A percentile compares a stretch with the other conserved stretches of the same genome.
These are phyloP conservation scores for Subanguina moxae DNA, from an alignment of 1,140 invertebrate genomes.

Conservation along the genomic window DNA sequence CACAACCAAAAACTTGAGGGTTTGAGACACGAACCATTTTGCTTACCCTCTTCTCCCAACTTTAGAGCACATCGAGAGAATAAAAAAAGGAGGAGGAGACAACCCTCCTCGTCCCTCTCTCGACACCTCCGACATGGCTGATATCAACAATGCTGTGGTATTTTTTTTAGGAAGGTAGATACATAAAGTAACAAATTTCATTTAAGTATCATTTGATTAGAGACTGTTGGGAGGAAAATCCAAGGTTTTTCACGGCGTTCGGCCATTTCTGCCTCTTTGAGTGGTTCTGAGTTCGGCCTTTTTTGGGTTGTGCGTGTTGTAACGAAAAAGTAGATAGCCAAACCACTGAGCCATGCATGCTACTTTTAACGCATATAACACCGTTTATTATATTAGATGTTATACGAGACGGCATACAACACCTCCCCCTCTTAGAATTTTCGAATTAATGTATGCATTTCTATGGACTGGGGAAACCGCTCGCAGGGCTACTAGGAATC, in stretches of 20 bases:
- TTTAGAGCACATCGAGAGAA: neutral
- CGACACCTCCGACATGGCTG: neutral
- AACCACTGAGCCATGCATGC: no score
- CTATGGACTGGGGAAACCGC: no score
- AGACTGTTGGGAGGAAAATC: conserved; percentile 17
- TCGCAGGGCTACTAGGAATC: no score
- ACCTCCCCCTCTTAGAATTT: no score
- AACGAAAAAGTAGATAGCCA: no score
- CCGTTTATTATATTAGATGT: no score
- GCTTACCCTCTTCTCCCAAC: neutral
- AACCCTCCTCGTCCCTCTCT: neutral
- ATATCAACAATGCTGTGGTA: neutral
- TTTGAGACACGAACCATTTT: neutral
- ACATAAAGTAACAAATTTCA: neutral
- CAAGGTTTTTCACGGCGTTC: conserved; percentile 35
- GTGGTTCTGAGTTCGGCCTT: no score
- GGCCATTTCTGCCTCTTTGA: no score
- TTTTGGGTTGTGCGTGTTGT: no score
- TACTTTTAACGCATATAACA: no score
- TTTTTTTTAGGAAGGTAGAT: neutral
- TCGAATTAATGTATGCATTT: no score
- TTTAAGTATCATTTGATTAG: conserved; percentile 46
- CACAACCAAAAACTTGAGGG: neutral
- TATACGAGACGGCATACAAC: no score
- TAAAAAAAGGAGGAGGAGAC: neutral